A percentile compares a stretch with the other conserved stretches of the same genome.
Evolutionary conservation across 2,888 invertebrate genomes (phyloP).

Genomic region (Drosophila meridionalis): DNA sequence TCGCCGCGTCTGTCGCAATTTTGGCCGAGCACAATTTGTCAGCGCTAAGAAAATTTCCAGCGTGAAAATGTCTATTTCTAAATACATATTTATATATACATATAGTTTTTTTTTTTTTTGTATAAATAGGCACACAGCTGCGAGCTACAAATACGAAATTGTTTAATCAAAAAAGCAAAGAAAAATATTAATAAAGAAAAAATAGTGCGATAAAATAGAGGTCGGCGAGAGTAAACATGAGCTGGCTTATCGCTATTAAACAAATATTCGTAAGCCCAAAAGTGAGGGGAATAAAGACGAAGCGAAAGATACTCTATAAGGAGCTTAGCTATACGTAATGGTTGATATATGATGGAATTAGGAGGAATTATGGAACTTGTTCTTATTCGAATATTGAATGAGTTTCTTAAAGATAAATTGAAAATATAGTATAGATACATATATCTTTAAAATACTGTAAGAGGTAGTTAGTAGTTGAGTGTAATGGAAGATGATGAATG

Average conservation of each 20-base stretch:
- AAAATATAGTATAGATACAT: background rate
- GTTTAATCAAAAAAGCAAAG: conserved; percentile 43
- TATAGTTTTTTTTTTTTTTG: background rate
- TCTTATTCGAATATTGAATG: background rate
- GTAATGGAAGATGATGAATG: background rate
- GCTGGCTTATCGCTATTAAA: conserved; percentile 21
- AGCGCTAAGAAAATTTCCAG: conserved; percentile 50
- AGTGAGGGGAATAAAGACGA: conserved; percentile 16
- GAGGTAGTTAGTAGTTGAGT: background rate
- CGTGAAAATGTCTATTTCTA: conserved; percentile 41
- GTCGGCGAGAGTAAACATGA: conserved; percentile 40
- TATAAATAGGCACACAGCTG: conserved; percentile 57
- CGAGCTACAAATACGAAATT: conserved; percentile 36
- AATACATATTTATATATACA: conserved; percentile 20
- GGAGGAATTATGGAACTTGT: too few relatives aligned
- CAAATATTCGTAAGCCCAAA: conserved; percentile 35
- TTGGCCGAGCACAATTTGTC: conserved; percentile 72
- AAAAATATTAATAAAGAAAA: background rate
- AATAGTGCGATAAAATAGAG: conserved; percentile 51
- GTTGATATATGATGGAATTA: too few relatives aligned
- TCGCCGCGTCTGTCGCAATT: conserved; percentile 66
- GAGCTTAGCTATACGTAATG: background rate
- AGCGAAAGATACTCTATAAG: conserved; percentile 13
- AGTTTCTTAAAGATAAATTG: background rate
- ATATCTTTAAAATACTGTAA: background rate